Evolutionary conservation across 2,797 vertebrate genomes (phyloP), one percentile per base, ranked within the genome.

Genomic region (Thunnus albacares): DNA sequence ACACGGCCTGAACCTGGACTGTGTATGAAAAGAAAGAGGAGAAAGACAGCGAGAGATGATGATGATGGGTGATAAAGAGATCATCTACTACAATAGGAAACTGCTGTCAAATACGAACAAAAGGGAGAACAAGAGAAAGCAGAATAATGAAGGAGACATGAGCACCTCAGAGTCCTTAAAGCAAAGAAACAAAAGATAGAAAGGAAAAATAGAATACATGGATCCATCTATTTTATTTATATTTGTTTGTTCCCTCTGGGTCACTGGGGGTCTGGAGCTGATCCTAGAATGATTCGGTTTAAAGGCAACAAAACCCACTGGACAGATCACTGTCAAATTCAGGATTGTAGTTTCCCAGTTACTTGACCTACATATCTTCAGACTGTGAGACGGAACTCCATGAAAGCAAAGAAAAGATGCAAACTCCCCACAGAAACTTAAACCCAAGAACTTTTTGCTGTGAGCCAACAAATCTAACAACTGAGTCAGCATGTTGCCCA

Each of bases 51-150:
- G 7, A 33, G 41, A 59, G 60, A n/a, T 35, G 30, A 66, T 64
- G 30, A 71, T 51, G 47, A 62, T 55, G 58, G 18, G 33, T 22
- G 51, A 75, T 45, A 28, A 75, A 77, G 20, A 64, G 33, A 49
- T 53, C 14, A 20, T 35, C 20, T 18, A 58, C 53, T 53, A 80
- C 52, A 71, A 61, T 35, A 13, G 28, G 35, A 65, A 33, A 30
- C 35, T 64, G 53, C 59, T 66, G 68, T 76, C 47, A 70, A 53
- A 61, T 38, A 28, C 60, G 52, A 70, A 77, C 71, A 68, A 70
- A 79, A 77, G 56, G 47, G 7, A 33, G 62, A 60, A 33, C 10
- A 52, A 18, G 14, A 38, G 11, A 70, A 68, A 71, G 71, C n/a
- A 30, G 55, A 68, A 72, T 26, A 52, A 63, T 73, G 11, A 20